Conservation (phyloP, 1,140 invertebrate genomes). For the Calephelis virginiensis region DNA sequence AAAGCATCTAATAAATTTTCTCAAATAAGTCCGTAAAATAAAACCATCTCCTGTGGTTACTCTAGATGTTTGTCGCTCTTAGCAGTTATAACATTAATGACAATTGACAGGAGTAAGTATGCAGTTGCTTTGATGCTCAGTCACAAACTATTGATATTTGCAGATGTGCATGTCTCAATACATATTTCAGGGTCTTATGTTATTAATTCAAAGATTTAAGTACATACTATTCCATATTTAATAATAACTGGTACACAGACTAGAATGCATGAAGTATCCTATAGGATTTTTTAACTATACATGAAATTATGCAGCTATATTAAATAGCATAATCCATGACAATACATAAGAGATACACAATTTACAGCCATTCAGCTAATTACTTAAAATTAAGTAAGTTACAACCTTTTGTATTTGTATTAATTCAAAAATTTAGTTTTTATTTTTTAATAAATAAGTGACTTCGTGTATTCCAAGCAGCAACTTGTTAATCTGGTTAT, state of each 20-base stretch:
- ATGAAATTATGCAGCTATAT: constrained; percentile 3
- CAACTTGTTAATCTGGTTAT: constrained; percentile 56
- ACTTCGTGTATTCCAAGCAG: constrained; percentile 58
- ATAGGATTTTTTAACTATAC: neutral
- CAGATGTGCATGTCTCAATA: no score
- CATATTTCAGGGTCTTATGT: neutral
- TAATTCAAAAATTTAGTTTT: constrained; percentile 32
- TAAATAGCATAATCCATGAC: constrained; percentile 12
- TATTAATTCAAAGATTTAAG: neutral
- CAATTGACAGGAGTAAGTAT: no score
- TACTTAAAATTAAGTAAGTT: constrained; percentile 19
- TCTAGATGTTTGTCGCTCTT: no score
- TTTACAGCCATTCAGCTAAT: neutral
- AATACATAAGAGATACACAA: constrained; percentile 11
- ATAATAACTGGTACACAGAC: constrained; percentile 7
- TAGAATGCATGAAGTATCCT: constrained; percentile 8
- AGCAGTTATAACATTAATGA: no score
- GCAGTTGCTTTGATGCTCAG: no score
- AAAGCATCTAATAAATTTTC: no score
- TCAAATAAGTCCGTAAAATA: no score
- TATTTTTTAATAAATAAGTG: constrained; percentile 53
- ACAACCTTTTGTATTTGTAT: constrained; percentile 16
- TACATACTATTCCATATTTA: neutral
- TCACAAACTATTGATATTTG: no score
- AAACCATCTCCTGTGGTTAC: no score